phyloP scores from a whole-genome alignment of 2,797 vertebrate genomes.

The Neostethus bicornis region DNA sequence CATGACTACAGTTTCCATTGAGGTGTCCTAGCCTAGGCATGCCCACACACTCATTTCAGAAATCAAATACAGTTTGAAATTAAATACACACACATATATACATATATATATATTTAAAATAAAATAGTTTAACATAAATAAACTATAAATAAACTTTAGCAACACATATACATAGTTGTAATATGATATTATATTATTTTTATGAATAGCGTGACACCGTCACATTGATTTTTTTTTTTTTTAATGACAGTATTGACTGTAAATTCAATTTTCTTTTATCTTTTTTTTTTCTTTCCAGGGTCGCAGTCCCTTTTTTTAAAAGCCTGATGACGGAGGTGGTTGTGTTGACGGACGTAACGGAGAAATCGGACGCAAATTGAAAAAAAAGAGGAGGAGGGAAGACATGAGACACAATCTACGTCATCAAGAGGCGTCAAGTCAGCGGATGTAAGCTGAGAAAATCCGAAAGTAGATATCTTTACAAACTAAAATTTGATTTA shows the following conservation, averaged over 20 bases:
- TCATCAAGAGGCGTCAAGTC: constrained; percentile 47
- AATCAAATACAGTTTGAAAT: too few species aligned
- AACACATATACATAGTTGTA: too few species aligned
- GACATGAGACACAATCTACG: constrained; percentile 62
- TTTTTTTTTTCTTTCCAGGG: constrained; percentile 39
- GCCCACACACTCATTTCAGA: neutral
- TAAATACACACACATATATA: too few species aligned
- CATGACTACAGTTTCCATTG: constrained; percentile 81
- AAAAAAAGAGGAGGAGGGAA: constrained; percentile 72
- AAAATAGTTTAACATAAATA: neutral
- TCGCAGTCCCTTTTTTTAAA: constrained; percentile 58
- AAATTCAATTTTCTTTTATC: constrained; percentile 33
- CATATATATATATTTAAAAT: neutral
- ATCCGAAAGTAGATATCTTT: constrained; percentile 37
- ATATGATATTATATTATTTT: too few species aligned
- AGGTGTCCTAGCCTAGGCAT: constrained; percentile 30
- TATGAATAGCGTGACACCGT: too few species aligned
- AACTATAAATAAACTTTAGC: too few species aligned
- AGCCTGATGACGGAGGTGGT: constrained; percentile 71
- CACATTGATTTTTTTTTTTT: too few species aligned
- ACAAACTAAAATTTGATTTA: too few species aligned
- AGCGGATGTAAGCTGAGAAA: accelerated
- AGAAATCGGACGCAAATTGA: constrained; percentile 74
- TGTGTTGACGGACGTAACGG: constrained; percentile 77
- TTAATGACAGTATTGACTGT: constrained; percentile 18